Evolutionary conservation across 2,113 vertebrate species (phyloP), one percentile per base, ranked within the genome.

Genomic region (Hymenochirus boettgeri): DNA sequence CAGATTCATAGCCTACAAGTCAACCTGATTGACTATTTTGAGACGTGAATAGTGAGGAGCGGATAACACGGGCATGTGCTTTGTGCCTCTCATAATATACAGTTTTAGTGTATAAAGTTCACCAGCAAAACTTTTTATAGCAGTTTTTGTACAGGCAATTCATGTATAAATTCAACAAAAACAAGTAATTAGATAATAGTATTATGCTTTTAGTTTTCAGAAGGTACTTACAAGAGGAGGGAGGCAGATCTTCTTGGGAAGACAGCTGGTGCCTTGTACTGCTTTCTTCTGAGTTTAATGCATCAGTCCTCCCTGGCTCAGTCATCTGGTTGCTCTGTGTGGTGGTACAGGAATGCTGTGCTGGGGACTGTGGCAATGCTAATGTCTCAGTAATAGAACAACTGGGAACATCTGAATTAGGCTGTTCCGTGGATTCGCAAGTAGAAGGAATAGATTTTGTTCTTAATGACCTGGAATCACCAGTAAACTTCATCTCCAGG

Each of bases 401-500:
- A 29, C 77, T 75, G 13, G 74, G 74, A 3, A 66, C 75, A 1
- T 82, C 80, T 0, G 69, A 71, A 58, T 52, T 61, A 31, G 71
- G 15, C 17, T 82, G 85, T 79, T 88, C 88, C 0, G 80, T 70
- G 7, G 81, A 86, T 55, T 92, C 90, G 0, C 80, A 81, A 11
- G 76, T 79, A 46, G 91, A 91, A n/a, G 89, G 77, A 24, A 79
- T 84, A 52, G 82, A 85, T 70, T 82, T 88, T 21, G 56, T 31
- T 24, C 59, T 67, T 13, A 76, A 77, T 72, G 76, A 48, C 35
- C 77, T 71, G 47, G 85, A 82, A 24, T 95, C 92, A 59, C 88
- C 90, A 15, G 86, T 85, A 71, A 95, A 79, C 61, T 83, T 91
- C 37, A 86, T 71, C 77, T 99, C 95, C 77, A 95, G 84, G 77